A percentile compares a stretch with the other conserved stretches of the same genome.
These are phyloP conservation scores for Sphyrna mokarran DNA, from an alignment of 2,113 vertebrate species.

Conservation along the genomic window DNA sequence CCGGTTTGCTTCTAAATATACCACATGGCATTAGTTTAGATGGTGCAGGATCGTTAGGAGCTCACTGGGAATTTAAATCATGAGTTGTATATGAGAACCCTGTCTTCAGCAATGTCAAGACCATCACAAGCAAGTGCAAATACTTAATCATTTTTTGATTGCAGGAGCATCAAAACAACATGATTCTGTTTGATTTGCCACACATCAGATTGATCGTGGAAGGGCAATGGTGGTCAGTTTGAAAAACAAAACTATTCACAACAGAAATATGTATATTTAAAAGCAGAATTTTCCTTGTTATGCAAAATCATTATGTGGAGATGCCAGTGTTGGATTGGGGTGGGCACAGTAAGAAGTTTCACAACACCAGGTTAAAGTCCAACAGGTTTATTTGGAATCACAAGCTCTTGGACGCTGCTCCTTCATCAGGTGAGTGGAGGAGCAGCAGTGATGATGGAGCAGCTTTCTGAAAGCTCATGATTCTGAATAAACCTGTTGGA, in stretches of 20 bases:
- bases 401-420: too few relatives aligned
- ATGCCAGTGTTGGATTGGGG: too few relatives aligned
- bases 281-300: background rate
- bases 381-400: too few relatives aligned
- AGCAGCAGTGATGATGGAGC: too few relatives aligned
- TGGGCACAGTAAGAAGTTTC: too few relatives aligned
- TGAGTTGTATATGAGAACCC: background rate
- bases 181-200: background rate
- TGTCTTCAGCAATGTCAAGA: background rate
- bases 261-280: background rate
- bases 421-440: too few relatives aligned
- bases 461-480: too few relatives aligned
- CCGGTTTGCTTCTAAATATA: background rate
- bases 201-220: background rate
- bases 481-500: too few relatives aligned
- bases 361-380: too few relatives aligned
- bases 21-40: background rate
- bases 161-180: background rate
- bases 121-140: background rate
- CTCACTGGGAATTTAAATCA: background rate
- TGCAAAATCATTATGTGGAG: background rate
- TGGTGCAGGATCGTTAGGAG: background rate
- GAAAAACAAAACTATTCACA: background rate
- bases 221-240: background rate
- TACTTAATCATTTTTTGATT: background rate